Conservation (phyloP, 2,888 invertebrate species). For the Mimas tiliae region DNA sequence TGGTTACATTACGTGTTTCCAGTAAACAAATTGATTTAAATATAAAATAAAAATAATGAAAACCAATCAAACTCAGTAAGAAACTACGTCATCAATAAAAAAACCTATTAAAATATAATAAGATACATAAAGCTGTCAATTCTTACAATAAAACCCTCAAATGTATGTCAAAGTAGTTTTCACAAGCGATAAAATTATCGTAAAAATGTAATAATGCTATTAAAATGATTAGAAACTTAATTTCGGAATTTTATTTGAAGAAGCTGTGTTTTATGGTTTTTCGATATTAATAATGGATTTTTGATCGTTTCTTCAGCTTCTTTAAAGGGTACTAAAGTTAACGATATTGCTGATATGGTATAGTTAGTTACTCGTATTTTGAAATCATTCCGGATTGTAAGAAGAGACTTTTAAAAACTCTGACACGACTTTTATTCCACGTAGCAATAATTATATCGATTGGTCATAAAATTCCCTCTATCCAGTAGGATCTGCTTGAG, state of each 20-base stretch:
- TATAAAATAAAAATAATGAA: neutral
- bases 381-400: too few species aligned
- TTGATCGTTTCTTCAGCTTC: neutral
- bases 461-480: too few species aligned
- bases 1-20: too few species aligned
- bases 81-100: neutral
- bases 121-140: neutral
- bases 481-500: too few species aligned
- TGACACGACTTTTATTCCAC: too few species aligned
- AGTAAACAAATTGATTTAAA: neutral
- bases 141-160: neutral
- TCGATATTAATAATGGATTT: neutral
- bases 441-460: too few species aligned
- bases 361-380: too few species aligned
- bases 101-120: conserved; percentile 8
- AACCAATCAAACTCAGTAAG: neutral
- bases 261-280: neutral
- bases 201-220: conserved; percentile 9
- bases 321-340: too few species aligned
- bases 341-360: too few species aligned
- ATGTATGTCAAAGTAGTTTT: conserved; percentile 19
- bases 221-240: neutral
- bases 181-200: conserved; percentile 24
- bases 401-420: too few species aligned
- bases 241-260: neutral